Evolutionary conservation across 2,113 vertebrate species (phyloP).

Genomic region (Phocoena sinus): DNA sequence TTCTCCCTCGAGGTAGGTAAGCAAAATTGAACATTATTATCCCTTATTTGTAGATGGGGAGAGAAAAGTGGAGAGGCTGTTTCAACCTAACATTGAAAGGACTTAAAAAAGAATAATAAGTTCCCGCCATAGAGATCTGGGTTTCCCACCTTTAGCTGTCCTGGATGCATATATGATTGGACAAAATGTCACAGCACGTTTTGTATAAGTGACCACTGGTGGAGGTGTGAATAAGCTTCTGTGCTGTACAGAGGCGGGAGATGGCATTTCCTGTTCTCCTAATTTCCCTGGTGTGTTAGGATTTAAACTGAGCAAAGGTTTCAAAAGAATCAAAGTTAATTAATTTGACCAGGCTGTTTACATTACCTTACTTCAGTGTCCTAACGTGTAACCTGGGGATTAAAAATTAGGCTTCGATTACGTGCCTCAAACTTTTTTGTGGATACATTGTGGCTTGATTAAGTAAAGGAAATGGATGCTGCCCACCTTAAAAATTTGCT

Average conservation of each 20-base stretch:
- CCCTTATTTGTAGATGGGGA: background rate
- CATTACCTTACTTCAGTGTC: background rate
- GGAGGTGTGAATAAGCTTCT: background rate
- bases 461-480: background rate
- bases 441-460: background rate
- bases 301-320: background rate
- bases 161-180: background rate
- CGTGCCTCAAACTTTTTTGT: background rate
- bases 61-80: background rate
- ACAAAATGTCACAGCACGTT: background rate
- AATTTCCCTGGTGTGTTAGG: background rate
- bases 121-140: background rate
- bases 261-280: background rate
- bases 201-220: background rate
- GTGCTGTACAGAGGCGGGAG: background rate
- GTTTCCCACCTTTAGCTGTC: background rate
- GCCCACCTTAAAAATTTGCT: background rate
- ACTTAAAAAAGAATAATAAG: background rate
- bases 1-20: conserved; percentile 26
- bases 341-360: background rate
- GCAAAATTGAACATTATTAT: conserved; percentile 35
- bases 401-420: background rate
- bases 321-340: background rate
- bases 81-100: background rate
- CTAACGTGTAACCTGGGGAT: background rate